Conservation (phyloP, 2,113 vertebrate species). For the Tauraco erythrolophus region DNA sequence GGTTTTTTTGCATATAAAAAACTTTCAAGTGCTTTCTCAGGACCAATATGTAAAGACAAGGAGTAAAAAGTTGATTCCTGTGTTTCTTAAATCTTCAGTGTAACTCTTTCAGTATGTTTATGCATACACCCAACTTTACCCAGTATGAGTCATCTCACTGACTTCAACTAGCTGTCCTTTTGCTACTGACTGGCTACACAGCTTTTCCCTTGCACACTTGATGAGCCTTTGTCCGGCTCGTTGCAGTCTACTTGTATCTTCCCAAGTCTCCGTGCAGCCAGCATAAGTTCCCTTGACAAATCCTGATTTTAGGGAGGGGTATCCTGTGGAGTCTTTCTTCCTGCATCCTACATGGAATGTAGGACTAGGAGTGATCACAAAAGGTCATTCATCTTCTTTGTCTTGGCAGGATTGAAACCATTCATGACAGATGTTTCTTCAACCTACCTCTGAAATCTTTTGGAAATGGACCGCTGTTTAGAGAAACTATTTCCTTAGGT, state of each 20-base stretch:
- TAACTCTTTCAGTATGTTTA: background rate
- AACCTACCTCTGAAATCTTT: background rate
- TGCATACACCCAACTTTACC: background rate
- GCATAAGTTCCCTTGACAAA: background rate
- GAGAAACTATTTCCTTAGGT: background rate
- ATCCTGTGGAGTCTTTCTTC: background rate
- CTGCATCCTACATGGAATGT: background rate
- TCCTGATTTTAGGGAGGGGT: background rate
- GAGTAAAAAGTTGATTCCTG: background rate
- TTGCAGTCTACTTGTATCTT: background rate
- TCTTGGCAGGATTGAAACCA: background rate
- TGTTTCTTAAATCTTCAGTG: background rate
- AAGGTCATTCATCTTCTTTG: background rate
- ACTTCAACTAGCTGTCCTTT: background rate
- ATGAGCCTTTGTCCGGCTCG: background rate
- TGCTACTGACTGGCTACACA: background rate
- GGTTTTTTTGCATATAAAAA: background rate
- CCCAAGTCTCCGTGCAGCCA: background rate
- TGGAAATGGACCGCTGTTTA: background rate
- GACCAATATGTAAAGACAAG: background rate
- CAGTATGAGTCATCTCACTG: background rate
- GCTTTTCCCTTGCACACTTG: background rate
- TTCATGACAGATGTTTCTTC: background rate
- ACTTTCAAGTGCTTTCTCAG: background rate
- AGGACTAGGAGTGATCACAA: background rate